Evolutionary conservation across 1,140 invertebrate species (phyloP).

Genomic region (Heterodera schachtii): DNA sequence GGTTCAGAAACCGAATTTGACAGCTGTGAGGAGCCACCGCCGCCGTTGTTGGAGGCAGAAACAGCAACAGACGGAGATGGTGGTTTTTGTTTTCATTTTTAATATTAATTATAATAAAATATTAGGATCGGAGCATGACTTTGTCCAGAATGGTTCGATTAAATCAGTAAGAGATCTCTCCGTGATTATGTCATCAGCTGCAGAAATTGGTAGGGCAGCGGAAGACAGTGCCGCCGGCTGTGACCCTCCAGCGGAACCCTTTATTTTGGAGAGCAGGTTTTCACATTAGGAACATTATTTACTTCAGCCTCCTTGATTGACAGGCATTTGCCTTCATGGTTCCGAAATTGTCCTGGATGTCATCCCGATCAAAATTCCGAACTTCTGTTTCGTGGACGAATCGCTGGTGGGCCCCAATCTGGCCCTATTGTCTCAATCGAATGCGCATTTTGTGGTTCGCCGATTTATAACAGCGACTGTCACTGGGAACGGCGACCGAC

Average conservation of each 20-base stretch:
- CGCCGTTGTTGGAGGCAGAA: not conserved
- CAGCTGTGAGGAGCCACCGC: not conserved
- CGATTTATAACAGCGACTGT: not conserved
- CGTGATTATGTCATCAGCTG: not conserved
- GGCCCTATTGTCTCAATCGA: not conserved
- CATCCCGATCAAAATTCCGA: not conserved
- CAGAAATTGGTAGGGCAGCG: not conserved
- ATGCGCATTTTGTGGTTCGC: not conserved
- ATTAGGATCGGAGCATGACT: not conserved
- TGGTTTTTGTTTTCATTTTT: not conserved
- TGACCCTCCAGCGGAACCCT: not conserved
- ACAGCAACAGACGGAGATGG: not conserved
- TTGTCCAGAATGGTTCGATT: not conserved
- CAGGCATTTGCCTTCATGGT: not conserved
- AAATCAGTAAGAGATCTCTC: not conserved
- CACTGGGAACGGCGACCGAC: not conserved
- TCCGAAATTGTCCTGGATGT: not conserved
- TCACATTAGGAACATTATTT: not conserved
- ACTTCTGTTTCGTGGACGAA: not conserved
- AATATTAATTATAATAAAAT: not conserved
- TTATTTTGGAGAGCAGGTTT: not conserved
- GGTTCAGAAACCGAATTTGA: not conserved
- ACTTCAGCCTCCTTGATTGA: not conserved
- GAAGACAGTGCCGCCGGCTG: not conserved
- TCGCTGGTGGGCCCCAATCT: not conserved